Percentiles rank a stretch among this genome's conserved stretches.
phyloP scores from a whole-genome alignment of 92 coral and sea anemone genomes.

The Actinernus sp. region DNA sequence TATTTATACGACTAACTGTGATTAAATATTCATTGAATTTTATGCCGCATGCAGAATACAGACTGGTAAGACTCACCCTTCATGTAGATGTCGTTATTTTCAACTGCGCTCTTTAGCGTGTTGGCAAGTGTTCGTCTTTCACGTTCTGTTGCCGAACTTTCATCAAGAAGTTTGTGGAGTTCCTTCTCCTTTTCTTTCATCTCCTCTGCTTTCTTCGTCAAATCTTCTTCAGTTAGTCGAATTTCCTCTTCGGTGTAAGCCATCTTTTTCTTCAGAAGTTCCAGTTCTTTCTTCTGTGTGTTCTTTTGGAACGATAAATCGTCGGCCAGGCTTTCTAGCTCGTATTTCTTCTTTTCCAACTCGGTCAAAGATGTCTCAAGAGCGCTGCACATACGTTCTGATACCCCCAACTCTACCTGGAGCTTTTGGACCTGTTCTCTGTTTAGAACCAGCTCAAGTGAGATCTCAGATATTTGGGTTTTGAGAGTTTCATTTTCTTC shows the following conservation, averaged over 20 bases:
- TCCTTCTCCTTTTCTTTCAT: slow-evolving; percentile 54
- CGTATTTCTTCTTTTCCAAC: slow-evolving; percentile 18
- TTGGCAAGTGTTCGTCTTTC: slow-evolving; percentile 56
- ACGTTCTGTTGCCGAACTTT: slow-evolving; percentile 26
- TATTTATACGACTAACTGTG: too few species aligned
- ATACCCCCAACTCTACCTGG: slow-evolving; percentile 40
- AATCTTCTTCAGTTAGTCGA: slow-evolving; percentile 41
- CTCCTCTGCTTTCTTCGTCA: slow-evolving; percentile 38
- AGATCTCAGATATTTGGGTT: slow-evolving; percentile 36
- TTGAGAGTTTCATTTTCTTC: slow-evolving; percentile 29
- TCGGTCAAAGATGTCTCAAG: slow-evolving; percentile 25
- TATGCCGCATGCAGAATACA: too few species aligned
- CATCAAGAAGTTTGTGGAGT: slow-evolving; percentile 58
- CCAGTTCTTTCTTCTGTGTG: slow-evolving; percentile 52
- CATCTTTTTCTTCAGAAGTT: slow-evolving; percentile 45
- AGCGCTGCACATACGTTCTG: slow-evolving; percentile 31
- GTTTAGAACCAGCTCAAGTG: slow-evolving; percentile 26
- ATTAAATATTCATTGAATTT: too few species aligned
- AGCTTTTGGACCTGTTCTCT: slow-evolving; percentile 40
- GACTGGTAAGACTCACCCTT: slow-evolving; percentile 54
- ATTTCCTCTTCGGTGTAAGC: slow-evolving; percentile 59
- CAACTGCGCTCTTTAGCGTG: slow-evolving; percentile 25
- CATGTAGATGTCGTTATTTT: slow-evolving; percentile 14
- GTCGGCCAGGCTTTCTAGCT: slow-evolving; percentile 12
- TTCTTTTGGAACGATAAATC: slow-evolving; percentile 34